Conservation (phyloP, 2,797 vertebrate species). For the Galago senegalensis region DNA sequence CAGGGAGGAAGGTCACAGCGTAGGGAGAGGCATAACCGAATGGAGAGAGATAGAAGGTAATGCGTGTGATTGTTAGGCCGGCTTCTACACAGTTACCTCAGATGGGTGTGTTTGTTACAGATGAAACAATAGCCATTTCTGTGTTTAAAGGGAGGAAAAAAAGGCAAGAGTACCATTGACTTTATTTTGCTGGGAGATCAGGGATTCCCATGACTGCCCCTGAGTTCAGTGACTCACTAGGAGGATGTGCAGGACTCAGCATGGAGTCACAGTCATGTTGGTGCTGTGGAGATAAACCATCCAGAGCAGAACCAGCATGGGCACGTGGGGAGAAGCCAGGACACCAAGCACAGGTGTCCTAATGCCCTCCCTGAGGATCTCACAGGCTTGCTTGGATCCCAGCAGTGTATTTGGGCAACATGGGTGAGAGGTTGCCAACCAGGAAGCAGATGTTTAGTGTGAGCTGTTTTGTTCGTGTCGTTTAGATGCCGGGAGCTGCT, state of each 20-base stretch:
- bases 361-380: too few relatives aligned
- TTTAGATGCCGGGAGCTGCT: not conserved
- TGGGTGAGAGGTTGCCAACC: not conserved
- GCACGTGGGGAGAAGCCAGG: fast-evolving
- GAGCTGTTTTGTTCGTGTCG: fast-evolving
- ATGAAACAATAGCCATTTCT: fast-evolving
- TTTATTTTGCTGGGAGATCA: not conserved
- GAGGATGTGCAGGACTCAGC: not conserved
- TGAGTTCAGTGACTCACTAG: not conserved
- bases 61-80: fast-evolving
- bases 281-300: not conserved
- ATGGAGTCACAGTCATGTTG: not conserved
- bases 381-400: too few relatives aligned
- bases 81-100: fast-evolving
- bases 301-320: not conserved
- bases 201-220: not conserved
- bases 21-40: constrained; percentile 94
- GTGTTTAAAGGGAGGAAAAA: not conserved
- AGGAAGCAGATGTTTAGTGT: not conserved
- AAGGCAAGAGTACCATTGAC: not conserved
- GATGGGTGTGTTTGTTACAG: not conserved
- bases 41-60: constrained; percentile 93
- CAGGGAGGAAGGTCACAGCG: constrained; percentile 89
- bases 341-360: fast-evolving
- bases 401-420: too few relatives aligned